Evolutionary conservation across 2,797 vertebrate genomes (phyloP), one percentile per base, ranked within the genome.

Genomic region (Platyrinchus mystaceus): DNA sequence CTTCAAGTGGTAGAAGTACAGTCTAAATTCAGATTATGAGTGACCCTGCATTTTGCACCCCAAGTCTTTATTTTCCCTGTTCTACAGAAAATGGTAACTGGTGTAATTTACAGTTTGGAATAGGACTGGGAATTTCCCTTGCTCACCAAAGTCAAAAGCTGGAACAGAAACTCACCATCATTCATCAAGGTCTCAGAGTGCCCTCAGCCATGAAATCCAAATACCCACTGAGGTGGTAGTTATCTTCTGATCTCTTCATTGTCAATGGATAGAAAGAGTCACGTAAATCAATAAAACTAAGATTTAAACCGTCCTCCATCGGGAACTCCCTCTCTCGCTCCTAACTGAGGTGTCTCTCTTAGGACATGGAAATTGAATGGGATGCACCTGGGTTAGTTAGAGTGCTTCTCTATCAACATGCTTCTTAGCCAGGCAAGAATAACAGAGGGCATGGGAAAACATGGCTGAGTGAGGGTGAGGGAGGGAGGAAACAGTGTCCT

Each of bases 31-130:
- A 64, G 52, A 32, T 37, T 85, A 47, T 49, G 75, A 81, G 18
- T 5, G 0, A 2, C 23, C 50, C n/a, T 81, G 9, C 8, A n/a
- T 27, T 89, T 92, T 69, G 5, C 0, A 0, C 2, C 30, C 12
- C 13, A 7, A 46, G 5, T 56, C 81, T 76, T 2, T 3, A 6
- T 75, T 87, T 80, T 73, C 8, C 12, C 15, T 75, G 13, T 69
- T 81, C 39, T 55, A 4, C 12, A 41, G 21, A 88, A 75, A 75
- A 8, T 21, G 18, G 6, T 34, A 6, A 44, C 66, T 83, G 63
- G 39, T 50, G 6, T 26, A 44, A 24, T 52, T 92, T 81, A 71
- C 15, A 10, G 2, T 64, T 77, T 90, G 46, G 18, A 84, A 36
- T 11, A 74, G 34, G 74, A 67, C 4, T 27, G 12, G 24, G 69